Evolutionary conservation across 2,113 vertebrate species (phyloP), one percentile per base, ranked within the genome.

Genomic region (Rafetus swinhoei): DNA sequence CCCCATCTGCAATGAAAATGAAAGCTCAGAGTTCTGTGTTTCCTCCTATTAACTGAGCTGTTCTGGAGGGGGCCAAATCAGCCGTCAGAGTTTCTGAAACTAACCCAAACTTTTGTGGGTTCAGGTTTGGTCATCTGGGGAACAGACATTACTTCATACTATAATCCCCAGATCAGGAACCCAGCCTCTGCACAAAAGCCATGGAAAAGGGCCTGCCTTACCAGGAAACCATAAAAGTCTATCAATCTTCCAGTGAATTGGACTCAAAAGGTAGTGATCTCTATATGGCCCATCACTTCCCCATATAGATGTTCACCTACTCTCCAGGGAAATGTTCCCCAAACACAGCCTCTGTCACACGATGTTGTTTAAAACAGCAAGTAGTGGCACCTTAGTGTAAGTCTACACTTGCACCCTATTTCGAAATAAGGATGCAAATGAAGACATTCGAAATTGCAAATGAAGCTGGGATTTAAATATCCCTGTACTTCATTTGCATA

Each of bases 11-110:
- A 59, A 29, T 3, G 79, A 89, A 83, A 74, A 60, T 45, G 39
- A 81, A 13, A 55, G 32, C 62, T 76, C 24, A 12, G 27, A 5
- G 3, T 21, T 79, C 25, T 87, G 57, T 81, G 53, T 62, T 82
- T 85, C 55, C 6, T 29, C 55, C 39, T 15, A 81, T 12, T 82
- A 13, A 25, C 5, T 13, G 5, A 19, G 19, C 60, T 94, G 9
- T n/a, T 57, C n/a, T 1, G 0, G 29, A 82, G 52, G 3, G 3
- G 5, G 84, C 74, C 57, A 50, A 80, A 52, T 6, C 1, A 0
- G 15, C 39, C 25, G 21, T 50, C 50, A 25, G 39, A 76, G 11
- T 76, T 25, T 45, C 5, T 39, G 25, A 22, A 45, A 24, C 19
- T 14, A 77, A 77, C 35, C 72, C 5, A 39, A 76, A 39, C 13